Evolutionary conservation across 2,113 vertebrate species (phyloP).

Genomic region (Coturnix japonica): DNA sequence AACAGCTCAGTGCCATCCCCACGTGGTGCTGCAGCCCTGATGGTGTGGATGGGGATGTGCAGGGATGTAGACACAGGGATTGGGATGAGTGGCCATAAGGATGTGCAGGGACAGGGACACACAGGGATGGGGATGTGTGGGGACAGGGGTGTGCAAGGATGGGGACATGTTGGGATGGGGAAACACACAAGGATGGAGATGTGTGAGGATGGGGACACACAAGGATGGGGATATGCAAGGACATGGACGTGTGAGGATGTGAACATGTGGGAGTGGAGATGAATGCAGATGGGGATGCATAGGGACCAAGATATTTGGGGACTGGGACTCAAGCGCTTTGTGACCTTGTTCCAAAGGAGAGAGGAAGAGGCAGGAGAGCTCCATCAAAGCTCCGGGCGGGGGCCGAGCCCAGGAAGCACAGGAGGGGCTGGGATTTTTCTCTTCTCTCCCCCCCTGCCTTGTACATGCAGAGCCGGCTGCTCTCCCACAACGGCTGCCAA

Average conservation of each 20-base stretch:
- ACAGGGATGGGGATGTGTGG: too few relatives aligned
- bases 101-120: too few relatives aligned
- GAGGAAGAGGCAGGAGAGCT: neutral
- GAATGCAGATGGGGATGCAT: neutral
- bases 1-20: neutral
- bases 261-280: neutral
- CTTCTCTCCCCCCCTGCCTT: neutral
- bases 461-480: constrained; percentile 67
- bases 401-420: neutral
- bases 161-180: neutral
- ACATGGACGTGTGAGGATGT: too few relatives aligned
- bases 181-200: too few relatives aligned
- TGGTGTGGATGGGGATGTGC: too few relatives aligned
- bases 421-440: neutral
- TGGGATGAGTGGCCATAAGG: too few relatives aligned
- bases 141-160: too few relatives aligned
- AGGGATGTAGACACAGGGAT: too few relatives aligned
- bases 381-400: neutral
- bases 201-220: too few relatives aligned
- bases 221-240: too few relatives aligned
- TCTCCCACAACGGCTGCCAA: constrained; percentile 84
- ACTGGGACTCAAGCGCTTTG: too few relatives aligned
- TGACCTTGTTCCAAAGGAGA: neutral
- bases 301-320: accelerated
- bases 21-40: accelerated